phyloP scores from a whole-genome alignment of 92 coral and sea anemone species.

The Zoanthus sociatus region DNA sequence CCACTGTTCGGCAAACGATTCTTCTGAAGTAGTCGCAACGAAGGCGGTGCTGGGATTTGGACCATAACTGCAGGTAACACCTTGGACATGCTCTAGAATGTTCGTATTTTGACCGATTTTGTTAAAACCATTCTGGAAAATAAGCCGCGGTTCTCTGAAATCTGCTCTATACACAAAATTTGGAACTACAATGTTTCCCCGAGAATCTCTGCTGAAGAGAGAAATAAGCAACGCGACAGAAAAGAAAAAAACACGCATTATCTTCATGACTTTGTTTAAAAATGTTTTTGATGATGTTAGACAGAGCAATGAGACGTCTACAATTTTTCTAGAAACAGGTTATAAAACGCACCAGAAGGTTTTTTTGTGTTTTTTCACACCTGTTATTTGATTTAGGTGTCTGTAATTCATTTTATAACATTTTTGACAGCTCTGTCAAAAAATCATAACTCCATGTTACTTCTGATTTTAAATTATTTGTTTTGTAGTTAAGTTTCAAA shows the following conservation, averaged over 20 bases:
- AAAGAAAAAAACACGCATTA: background rate
- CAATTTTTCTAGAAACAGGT: too few relatives aligned
- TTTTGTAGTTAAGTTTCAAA: too few relatives aligned
- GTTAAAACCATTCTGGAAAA: slow-evolving; percentile 6
- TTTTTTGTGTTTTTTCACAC: too few relatives aligned
- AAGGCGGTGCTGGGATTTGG: slow-evolving; percentile 36
- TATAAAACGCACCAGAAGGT: too few relatives aligned
- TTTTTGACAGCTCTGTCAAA: too few relatives aligned
- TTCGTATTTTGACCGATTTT: background rate
- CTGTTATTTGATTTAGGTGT: too few relatives aligned
- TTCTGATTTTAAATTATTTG: too few relatives aligned
- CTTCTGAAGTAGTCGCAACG: slow-evolving; percentile 35
- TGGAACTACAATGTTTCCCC: background rate
- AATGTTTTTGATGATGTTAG: too few relatives aligned
- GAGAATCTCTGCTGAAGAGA: background rate
- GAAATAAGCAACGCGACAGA: background rate
- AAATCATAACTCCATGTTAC: too few relatives aligned
- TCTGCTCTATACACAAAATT: slow-evolving; percentile 18
- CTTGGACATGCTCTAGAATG: slow-evolving; percentile 27
- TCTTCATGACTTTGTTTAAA: background rate
- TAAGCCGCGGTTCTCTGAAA: slow-evolving; percentile 14
- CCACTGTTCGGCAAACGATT: slow-evolving; percentile 34
- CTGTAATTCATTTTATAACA: too few relatives aligned
- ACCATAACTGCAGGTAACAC: slow-evolving; percentile 26
- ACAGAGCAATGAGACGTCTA: too few relatives aligned